Base-by-base conservation (phyloP, 2,113 vertebrate genomes). In the Zosterops pallidus region DNA sequence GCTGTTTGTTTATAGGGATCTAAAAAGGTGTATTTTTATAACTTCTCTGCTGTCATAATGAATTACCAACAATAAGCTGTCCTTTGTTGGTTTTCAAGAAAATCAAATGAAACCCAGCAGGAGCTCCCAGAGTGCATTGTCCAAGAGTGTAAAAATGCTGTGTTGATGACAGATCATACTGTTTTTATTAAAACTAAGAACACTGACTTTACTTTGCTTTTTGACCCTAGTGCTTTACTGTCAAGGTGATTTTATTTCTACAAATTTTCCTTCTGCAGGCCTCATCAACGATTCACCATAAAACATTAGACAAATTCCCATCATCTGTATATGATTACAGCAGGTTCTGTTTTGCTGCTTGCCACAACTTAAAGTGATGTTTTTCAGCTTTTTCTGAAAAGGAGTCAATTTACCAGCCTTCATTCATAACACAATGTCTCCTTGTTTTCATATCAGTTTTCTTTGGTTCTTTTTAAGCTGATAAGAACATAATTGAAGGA, bases 101-200 rank as follows among this genome's bases (percentile, higher is more conserved):
- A 98, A 98, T 98, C 98, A 98, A 98, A 98, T 98, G 97, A 98
- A 98, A 98, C 97, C 98, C 98, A 97, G 98, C 98, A 98, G 98
- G 98, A 98, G 98, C 97, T 98, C 97, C 97, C 98, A 97, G 97
- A 97, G 97, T 97, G 98, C 96, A 97, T 97, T 98, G 98, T 98
- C 97, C 97, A 82, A 83, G 92, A 98, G 98, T 98, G 98, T 98
- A 98, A 97, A 98, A 99, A 98, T 96, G 97, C 96, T 96, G 97
- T 91, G 86, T 95, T 95, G 97, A 98, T 99, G 98, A 99, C 98
- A 98, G 98, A 98, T 99, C 98, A 98, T 98, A 98, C 98, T 98
- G 98, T 98, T 99, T 98, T 98, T 98, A 99, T 99, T 99, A 98
- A 98, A 98, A 98, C 98, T 98, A 97, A 98, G 98, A 98, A 98